Percentiles rank a stretch among this genome's conserved stretches.
Conservation (phyloP, 2,888 invertebrate genomes). For the Drosophila merina region DNA sequence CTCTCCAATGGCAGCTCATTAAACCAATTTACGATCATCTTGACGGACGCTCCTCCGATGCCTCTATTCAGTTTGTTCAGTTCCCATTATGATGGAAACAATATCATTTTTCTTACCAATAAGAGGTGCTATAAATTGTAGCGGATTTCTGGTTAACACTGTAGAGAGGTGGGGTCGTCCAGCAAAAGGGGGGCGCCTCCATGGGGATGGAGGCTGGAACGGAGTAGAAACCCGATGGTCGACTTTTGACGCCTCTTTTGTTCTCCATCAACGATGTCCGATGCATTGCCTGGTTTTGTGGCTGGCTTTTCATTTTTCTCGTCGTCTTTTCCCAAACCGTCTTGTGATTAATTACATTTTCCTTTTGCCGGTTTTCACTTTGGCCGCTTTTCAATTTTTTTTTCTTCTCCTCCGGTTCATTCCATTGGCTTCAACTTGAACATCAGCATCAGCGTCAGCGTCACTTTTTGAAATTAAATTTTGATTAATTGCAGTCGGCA, state of each 20-base stretch:
- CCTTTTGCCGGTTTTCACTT: conserved; percentile 63
- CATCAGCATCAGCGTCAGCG: conserved; percentile 47
- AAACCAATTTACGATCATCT: neutral
- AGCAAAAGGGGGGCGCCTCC: conserved; percentile 4
- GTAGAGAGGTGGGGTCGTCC: neutral
- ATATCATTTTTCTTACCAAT: conserved; percentile 37
- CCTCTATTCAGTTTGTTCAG: neutral
- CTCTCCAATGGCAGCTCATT: neutral
- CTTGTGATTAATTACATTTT: conserved; percentile 76
- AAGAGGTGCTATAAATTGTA: conserved; percentile 49
- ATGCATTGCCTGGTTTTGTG: conserved; percentile 28
- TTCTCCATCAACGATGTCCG: conserved; percentile 21
- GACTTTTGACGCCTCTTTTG: conserved; percentile 58
- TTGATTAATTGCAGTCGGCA: conserved; percentile 70
- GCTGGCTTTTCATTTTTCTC: conserved; percentile 55
- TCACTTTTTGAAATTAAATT: conserved; percentile 72
- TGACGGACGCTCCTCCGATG: neutral
- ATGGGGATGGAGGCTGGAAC: neutral
- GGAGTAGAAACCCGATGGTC: conserved; percentile 1
- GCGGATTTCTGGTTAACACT: conserved; percentile 43
- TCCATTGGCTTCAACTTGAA: conserved; percentile 27
- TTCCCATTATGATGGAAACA: conserved; percentile 28
- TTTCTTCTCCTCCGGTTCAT: conserved; percentile 41
- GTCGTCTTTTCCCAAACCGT: conserved; percentile 43
- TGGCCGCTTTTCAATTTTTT: conserved; percentile 65